Conservation (phyloP, 1,140 invertebrate species). For the Ladona fulva region DNA sequence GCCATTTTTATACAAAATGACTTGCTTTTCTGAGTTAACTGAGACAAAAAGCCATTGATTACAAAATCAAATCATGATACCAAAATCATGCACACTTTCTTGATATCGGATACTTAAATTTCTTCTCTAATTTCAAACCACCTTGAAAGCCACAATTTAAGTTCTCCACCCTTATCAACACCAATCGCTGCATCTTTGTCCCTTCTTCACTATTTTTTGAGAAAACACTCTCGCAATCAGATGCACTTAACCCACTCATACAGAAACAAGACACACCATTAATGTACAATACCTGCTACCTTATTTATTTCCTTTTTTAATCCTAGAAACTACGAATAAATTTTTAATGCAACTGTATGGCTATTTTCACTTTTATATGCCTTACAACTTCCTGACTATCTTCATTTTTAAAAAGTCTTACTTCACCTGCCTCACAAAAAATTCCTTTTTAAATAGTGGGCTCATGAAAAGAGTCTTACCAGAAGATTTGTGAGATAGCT, state of each 20-base stretch:
- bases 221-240: too few species aligned
- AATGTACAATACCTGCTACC: conserved; percentile 9
- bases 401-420: neutral
- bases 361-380: neutral
- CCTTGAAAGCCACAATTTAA: too few species aligned
- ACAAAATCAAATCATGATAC: too few species aligned
- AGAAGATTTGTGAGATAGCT: neutral
- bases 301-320: neutral
- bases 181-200: too few species aligned
- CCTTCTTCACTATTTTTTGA: too few species aligned
- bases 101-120: too few species aligned
- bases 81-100: too few species aligned
- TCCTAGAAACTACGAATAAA: neutral
- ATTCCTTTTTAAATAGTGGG: conserved; percentile 4
- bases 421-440: neutral
- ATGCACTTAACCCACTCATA: neutral
- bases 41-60: too few species aligned
- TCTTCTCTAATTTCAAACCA: too few species aligned
- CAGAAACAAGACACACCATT: conserved; percentile 2
- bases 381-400: neutral
- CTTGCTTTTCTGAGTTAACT: too few species aligned
- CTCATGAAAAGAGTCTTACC: neutral
- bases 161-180: too few species aligned
- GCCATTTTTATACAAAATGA: too few species aligned
- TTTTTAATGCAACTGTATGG: neutral